These are phyloP conservation scores for Drosophila insularis DNA, from an alignment of 1,140 invertebrate species.

Conservation along the genomic window DNA sequence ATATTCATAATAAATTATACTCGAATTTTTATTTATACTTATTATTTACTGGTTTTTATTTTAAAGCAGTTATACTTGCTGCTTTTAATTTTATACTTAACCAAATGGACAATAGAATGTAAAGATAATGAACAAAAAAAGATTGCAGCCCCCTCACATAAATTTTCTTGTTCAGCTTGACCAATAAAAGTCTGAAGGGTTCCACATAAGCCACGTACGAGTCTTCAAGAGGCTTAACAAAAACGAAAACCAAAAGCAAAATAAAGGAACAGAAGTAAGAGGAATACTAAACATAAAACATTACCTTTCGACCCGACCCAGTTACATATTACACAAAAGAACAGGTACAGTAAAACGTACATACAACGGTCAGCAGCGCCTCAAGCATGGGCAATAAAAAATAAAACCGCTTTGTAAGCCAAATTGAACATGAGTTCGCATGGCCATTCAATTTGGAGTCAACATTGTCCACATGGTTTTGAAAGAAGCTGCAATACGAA, in stretches of 20 bases:
- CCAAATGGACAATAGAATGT: not conserved
- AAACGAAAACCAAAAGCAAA: not conserved
- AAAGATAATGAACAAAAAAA: too few species aligned
- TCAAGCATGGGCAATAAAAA: not conserved
- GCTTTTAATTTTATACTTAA: not conserved
- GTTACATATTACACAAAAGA: conserved; percentile 50
- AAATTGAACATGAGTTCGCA: too few species aligned
- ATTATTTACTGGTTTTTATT: not conserved
- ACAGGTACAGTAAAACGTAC: conserved; percentile 15
- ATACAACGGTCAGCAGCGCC: not conserved
- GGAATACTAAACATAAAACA: conserved; percentile 36
- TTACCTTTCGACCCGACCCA: conserved; percentile 59
- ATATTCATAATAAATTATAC: not conserved
- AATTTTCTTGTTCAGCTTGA: too few species aligned
- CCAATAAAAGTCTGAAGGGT: too few species aligned
- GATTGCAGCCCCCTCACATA: too few species aligned
- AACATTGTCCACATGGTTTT: too few species aligned
- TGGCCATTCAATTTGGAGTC: too few species aligned
- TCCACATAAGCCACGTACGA: too few species aligned
- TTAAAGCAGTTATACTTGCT: not conserved
- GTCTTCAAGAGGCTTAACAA: too few species aligned
- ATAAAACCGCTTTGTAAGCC: not conserved
- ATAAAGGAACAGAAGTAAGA: not conserved
- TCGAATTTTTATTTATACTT: not conserved
- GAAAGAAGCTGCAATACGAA: too few species aligned